Evolutionary conservation across 2,797 vertebrate species (phyloP).

Genomic region (Hemitrygon akajei): DNA sequence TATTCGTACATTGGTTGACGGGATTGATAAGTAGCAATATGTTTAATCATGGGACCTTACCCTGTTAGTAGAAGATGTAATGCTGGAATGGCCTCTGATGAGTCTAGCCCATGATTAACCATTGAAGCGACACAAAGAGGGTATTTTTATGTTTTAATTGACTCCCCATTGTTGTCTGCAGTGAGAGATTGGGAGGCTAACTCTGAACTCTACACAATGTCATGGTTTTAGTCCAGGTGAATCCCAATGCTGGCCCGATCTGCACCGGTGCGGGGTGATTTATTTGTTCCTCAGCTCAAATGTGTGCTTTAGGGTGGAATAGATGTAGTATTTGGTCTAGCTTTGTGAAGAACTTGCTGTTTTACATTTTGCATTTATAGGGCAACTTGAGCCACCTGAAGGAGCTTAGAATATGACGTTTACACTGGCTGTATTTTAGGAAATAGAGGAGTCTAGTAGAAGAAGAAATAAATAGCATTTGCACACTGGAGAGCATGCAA

Average conservation of each 20-base stretch:
- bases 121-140: not conserved
- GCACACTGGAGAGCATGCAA: not conserved
- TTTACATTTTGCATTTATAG: not conserved
- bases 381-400: not conserved
- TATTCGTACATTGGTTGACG: too few relatives aligned
- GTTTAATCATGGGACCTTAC: conserved; percentile 1
- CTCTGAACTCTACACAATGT: not conserved
- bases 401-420: not conserved
- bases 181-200: not conserved
- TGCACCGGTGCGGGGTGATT: not conserved
- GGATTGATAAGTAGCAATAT: not conserved
- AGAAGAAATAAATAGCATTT: not conserved
- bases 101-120: not conserved
- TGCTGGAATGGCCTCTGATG: not conserved
- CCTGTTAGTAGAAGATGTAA: not conserved
- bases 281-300: not conserved
- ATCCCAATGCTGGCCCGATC: not conserved
- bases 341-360: not conserved
- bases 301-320: not conserved
- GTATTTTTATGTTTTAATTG: not conserved
- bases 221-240: not conserved
- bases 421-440: not conserved
- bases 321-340: conserved; percentile 6
- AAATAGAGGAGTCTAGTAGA: not conserved
- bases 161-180: not conserved